These are phyloP conservation scores for Tragopan temminckii DNA, from an alignment of 2,797 vertebrate genomes.

Conservation along the genomic window DNA sequence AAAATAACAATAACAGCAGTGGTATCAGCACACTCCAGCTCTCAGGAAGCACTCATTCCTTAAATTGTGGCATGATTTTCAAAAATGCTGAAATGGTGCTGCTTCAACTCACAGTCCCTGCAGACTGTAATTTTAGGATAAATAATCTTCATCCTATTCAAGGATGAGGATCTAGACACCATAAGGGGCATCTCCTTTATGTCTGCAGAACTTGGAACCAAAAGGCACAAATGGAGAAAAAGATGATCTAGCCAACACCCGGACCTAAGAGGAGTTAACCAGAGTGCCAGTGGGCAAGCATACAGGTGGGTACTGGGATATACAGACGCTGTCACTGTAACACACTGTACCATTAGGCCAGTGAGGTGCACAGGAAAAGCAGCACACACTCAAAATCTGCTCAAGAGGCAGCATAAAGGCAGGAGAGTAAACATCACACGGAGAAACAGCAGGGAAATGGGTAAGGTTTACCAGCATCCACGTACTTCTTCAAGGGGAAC, in stretches of 20 bases:
- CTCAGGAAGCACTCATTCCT: neutral
- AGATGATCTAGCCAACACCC: neutral
- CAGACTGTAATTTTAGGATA: neutral
- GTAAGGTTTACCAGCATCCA: slow-evolving; percentile 3
- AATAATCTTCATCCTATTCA: neutral
- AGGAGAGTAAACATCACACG: neutral
- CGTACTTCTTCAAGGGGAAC: slow-evolving; percentile 91
- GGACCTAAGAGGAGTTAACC: neutral
- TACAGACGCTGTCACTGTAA: neutral
- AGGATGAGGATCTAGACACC: neutral
- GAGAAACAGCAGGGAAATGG: neutral
- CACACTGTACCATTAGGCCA: neutral
- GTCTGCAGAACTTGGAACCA: neutral
- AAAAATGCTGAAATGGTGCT: neutral
- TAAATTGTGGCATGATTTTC: neutral
- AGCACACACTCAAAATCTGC: neutral
- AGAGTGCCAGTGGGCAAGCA: neutral
- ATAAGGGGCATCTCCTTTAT: neutral
- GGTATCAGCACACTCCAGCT: neutral
- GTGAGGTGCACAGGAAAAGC: fast-evolving
- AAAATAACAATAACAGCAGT: fast-evolving
- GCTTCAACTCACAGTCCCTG: neutral
- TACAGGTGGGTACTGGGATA: neutral
- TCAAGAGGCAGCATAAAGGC: neutral
- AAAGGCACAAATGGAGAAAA: neutral